Base-by-base conservation (phyloP, 2,113 vertebrate genomes). In the Vulpes vulpes region DNA sequence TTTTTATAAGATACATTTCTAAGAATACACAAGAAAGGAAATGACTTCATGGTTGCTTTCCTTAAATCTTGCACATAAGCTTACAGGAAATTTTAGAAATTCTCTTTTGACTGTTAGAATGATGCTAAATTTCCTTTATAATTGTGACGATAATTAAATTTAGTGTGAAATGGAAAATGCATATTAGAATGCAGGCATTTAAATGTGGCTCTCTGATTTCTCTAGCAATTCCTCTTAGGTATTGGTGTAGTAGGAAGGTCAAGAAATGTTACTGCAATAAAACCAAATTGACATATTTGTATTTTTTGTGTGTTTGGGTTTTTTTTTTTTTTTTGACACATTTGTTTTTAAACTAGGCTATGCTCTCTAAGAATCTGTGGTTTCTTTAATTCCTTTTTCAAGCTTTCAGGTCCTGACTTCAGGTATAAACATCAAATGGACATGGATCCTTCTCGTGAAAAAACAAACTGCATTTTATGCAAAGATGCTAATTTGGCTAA, bases 1-100 rank as follows among this genome's bases (percentile, higher is more conserved):
- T 74, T 96, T 92, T 90, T 92, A 87, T 62, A 79, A 65, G n/a
- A 62, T 11, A 73, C 59, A 15, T 84, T 91, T 96, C 57, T 97
- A 96, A 97, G 55, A 97, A 85, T 78, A 79, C 38, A 60, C 30
- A 11, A 53, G 73, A 84, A 94, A 85, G 2, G 15, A 89, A 86
- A 64, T 92, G 51, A 60, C 12, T 74, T 80, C 82, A 80, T 69
- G 49, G 23, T 20, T 84, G 27, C 15, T 86, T 96, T 85, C 57
- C 78, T 94, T 62, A 94, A 76, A 27, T 49, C n/a, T 62, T 92
- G 3, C 32, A 64, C 19, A 43, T 92, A 64, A 91, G 91, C 32
- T 73, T 90, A 65, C 32, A 92, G 17, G 6, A 2, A 80, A 82
- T 65, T 85, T 91, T 82, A 81, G 60, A 82, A 82, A 95, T 86